These are phyloP conservation scores for Brachionus rubens DNA, from an alignment of 1,140 invertebrate species.

Conservation along the genomic window DNA sequence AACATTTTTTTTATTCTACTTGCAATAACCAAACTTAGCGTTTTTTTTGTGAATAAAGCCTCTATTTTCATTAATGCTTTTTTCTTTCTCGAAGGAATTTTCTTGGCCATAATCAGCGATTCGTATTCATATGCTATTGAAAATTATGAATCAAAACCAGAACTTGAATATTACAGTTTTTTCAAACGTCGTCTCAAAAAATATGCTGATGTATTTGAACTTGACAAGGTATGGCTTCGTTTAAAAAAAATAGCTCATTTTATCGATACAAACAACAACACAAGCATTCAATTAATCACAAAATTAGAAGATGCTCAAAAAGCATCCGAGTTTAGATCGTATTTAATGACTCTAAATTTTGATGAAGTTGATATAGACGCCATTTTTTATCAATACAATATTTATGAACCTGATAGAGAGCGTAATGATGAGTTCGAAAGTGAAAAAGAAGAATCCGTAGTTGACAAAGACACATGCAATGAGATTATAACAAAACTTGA, in stretches of 20 bases:
- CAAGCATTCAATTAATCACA: neutral
- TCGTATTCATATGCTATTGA: constrained; percentile 4
- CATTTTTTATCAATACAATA: constrained; percentile 22
- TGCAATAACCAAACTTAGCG: too few species aligned
- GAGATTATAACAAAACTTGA: constrained; percentile 18
- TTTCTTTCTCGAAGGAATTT: neutral
- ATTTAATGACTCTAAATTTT: neutral
- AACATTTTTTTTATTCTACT: too few species aligned
- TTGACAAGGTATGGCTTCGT: neutral
- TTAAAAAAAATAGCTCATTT: neutral
- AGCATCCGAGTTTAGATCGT: neutral
- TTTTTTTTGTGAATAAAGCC: too few species aligned
- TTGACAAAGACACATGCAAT: constrained; percentile 1
- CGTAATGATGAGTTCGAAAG: neutral
- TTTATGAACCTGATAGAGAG: neutral
- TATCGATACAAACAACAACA: neutral
- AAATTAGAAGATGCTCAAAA: neutral
- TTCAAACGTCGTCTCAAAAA: neutral
- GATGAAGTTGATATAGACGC: constrained; percentile 4
- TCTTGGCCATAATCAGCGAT: constrained; percentile 21
- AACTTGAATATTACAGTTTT: constrained; percentile 9
- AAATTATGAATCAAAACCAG: constrained; percentile 6
- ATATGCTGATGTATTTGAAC: neutral
- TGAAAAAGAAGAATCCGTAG: neutral
- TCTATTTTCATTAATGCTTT: too few species aligned